These are phyloP conservation scores for Macquaria australasica DNA, from an alignment of 2,113 vertebrate species.

Conservation along the genomic window DNA sequence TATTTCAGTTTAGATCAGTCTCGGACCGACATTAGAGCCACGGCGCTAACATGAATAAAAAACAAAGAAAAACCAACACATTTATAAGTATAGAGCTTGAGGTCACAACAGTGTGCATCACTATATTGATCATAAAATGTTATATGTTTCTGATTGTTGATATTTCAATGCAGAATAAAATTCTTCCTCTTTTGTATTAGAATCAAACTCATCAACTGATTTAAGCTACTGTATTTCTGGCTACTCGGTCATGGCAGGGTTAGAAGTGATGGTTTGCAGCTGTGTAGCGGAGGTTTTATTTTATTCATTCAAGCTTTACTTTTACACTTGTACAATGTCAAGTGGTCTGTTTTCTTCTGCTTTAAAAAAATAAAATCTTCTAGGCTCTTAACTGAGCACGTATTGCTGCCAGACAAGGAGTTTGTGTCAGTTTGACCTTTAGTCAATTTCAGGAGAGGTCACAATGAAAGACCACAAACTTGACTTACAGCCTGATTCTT, in stretches of 20 bases:
- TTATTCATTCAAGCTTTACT: neutral
- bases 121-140: neutral
- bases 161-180: neutral
- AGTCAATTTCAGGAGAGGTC: conserved; percentile 32
- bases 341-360: conserved; percentile 19
- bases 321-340: conserved; percentile 24
- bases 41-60: too few species aligned
- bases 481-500: conserved; percentile 31
- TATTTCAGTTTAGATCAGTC: neutral
- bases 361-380: conserved; percentile 4
- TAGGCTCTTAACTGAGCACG: conserved; percentile 12
- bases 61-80: too few species aligned
- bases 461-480: conserved; percentile 23
- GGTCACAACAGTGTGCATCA: neutral
- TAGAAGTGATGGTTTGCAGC: neutral
- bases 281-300: conserved; percentile 3
- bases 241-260: neutral
- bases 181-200: neutral
- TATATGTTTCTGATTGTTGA: neutral
- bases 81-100: neutral
- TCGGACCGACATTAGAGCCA: neutral
- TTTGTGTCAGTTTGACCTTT: conserved; percentile 57
- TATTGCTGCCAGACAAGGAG: conserved; percentile 17
- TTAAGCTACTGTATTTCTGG: neutral
- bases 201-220: neutral